Base-by-base conservation (phyloP, 2,797 vertebrate species). In the Acrossocheilus wenchowensis region DNA sequence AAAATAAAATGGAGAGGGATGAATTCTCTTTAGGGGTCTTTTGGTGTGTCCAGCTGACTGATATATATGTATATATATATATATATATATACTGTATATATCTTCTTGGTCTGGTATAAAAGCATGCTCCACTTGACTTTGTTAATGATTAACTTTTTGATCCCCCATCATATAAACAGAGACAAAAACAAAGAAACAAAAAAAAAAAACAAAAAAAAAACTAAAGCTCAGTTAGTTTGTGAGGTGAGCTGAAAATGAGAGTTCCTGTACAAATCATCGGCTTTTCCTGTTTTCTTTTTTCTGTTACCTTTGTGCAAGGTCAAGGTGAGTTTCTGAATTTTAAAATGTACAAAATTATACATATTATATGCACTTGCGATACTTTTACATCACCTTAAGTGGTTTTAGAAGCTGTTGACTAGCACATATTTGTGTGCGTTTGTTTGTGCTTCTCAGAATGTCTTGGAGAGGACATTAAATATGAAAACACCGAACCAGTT, bases 231-330 rank as follows among this genome's bases (percentile, higher is more conserved):
- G 48, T 30, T 30, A 21, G 19, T 39, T 12, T 17, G 54, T 36
- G 26, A 39, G 9, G 36, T 54, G 83, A 10, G 26, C 69, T 75
- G 26, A 85, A 88, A 82, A 88, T 88, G 87, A 73, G 71, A 11
- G 81, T 26, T 19, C 45, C 36, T 66, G 5, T 50, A 34, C 30
- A 87, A 83, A 50, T 60, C 48, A 60, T 82, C 8, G 15, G 66
- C 50, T 34, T 94, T 1, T 69, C 91, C 78, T 57, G 93, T 69
- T 94, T 89, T 90, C 50, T 91, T 21, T 86, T 90, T 19, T 78
- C 83, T 0, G 30, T 50, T 50, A 50, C 48, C 5, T 50, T 50
- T 17, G 48, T 90, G 21, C 82, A 74, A 89, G 86, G 89, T 89
- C 41, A 90, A 90, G 90, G 94, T 95, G 93, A 91, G 91, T 75